Percentiles rank a stretch among this genome's conserved stretches.
phyloP scores from a whole-genome alignment of 1,140 invertebrate species.

The Zophobas atratus region DNA sequence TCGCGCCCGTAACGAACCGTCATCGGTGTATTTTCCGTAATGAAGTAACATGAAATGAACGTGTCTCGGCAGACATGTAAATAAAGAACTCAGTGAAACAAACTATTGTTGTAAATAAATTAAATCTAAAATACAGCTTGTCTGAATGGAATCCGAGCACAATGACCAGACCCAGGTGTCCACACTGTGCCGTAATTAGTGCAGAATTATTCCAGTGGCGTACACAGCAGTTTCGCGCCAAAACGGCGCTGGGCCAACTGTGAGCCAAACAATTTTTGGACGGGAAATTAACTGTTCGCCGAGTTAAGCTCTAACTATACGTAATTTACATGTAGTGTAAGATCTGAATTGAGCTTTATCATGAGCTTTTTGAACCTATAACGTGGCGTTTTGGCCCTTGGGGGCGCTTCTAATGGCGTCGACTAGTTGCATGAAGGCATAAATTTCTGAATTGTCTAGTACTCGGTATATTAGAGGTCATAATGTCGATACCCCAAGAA shows the following conservation, averaged over 20 bases:
- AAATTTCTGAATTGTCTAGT: constrained; percentile 30
- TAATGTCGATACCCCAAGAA: constrained; percentile 33
- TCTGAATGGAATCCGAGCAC: constrained; percentile 29
- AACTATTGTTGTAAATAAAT: constrained; percentile 33
- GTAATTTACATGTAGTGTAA: no score
- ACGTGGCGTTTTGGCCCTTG: neutral
- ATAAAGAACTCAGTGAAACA: constrained; percentile 10
- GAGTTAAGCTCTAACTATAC: no score
- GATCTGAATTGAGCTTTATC: no score
- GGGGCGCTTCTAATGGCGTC: no score
- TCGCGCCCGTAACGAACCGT: constrained; percentile 34
- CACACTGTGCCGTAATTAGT: neutral
- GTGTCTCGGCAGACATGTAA: constrained; percentile 29
- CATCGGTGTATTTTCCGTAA: constrained; percentile 26
- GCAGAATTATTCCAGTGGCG: no score
- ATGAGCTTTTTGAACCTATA: neutral
- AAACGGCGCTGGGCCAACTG: no score
- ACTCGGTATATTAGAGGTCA: constrained; percentile 23
- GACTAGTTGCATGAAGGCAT: constrained; percentile 12
- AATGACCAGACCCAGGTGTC: constrained; percentile 34
- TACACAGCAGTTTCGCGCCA: no score
- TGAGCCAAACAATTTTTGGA: no score
- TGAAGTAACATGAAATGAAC: constrained; percentile 35
- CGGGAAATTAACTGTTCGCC: no score
- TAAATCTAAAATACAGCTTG: constrained; percentile 15